Evolutionary conservation across 2,888 invertebrate species (phyloP), one percentile per base, ranked within the genome.

Genomic region (Cerceris ruficornis): DNA sequence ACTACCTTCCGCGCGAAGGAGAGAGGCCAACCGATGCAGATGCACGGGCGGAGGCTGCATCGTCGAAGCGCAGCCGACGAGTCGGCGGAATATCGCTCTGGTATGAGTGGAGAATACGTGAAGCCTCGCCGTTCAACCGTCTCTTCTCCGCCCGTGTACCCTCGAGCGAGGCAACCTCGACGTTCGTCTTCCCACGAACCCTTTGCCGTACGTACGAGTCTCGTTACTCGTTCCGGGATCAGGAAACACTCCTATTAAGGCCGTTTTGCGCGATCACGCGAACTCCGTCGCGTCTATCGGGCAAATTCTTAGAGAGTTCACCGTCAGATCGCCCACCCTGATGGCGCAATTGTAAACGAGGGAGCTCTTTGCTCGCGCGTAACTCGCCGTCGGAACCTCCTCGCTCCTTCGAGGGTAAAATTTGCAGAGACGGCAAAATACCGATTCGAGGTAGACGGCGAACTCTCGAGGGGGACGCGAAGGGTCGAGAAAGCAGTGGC

Each of bases 141-240:
- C 28, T 65, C 57, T 54, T 52, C 57, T 50, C 79, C 75, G 69
- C 73, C 75, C 68, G 81, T 73, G 79, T 78, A 75, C 84, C 80
- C 82, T 77, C 80, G 70, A 70, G 79, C 73, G 58, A 71, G 58
- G 57, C 78, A 76, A 75, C 77, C 78, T 75, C 84, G 75, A 83
- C 82, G 86, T 80, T 85, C 84, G 81, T 85, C 86, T 85, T 84
- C 84, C 84, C 84, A 84, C 84, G 84, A 81, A 79, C 85, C 84
- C 77, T 84, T 81, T 60, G 71, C 79, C 69, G 28, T 66, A 77
- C 82, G 83, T 85, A 70, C 77, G 71, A 84, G 84, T 81, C 83
- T 79, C 84, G 81, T 80, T 80, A 82, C 78, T 76, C 81, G 76
- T 81, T 79, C 79, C 83, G 85, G 77, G 85, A 85, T 83, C 81